Evolutionary conservation across 64 coral and sea anemone species (phyloP).

Genomic region (Montipora sp.): DNA sequence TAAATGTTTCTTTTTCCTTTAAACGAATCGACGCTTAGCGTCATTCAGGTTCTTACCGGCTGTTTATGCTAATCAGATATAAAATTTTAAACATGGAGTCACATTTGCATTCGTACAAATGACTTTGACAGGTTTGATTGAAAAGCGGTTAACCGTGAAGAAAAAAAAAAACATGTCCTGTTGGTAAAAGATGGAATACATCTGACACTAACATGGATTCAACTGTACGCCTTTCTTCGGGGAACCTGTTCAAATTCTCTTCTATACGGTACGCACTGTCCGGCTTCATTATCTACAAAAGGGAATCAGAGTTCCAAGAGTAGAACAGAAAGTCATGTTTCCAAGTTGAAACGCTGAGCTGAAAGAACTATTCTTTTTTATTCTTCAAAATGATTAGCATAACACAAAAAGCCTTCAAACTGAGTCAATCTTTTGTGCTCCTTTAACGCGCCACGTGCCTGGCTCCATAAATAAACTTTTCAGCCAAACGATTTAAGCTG

Average conservation of each 20-base stretch:
- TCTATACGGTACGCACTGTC: not conserved
- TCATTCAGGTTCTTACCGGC: not conserved
- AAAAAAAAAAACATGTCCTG: constrained; percentile 9
- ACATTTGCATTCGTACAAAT: constrained; percentile 27
- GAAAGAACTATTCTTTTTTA: not conserved
- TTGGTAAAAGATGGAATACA: not conserved
- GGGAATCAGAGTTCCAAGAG: no score
- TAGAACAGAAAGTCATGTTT: not conserved
- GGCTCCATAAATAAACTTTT: not conserved
- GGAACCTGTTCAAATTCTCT: not conserved
- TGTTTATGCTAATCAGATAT: constrained; percentile 31
- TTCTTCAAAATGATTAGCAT: constrained; percentile 20
- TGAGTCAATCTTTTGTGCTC: not conserved
- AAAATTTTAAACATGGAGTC: constrained; percentile 17
- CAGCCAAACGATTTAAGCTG: not conserved
- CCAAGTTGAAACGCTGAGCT: not conserved
- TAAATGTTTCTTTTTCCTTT: not conserved
- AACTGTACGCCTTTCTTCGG: not conserved
- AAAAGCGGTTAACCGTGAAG: constrained; percentile 42
- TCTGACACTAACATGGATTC: not conserved
- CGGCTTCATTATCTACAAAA: not conserved
- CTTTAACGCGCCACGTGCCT: constrained; percentile 6
- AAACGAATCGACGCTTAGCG: not conserved
- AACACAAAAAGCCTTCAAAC: not conserved
- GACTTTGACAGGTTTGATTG: constrained; percentile 14